Evolutionary conservation across 2,797 vertebrate species (phyloP), one percentile per base, ranked within the genome.

Genomic region (Nasua narica): DNA sequence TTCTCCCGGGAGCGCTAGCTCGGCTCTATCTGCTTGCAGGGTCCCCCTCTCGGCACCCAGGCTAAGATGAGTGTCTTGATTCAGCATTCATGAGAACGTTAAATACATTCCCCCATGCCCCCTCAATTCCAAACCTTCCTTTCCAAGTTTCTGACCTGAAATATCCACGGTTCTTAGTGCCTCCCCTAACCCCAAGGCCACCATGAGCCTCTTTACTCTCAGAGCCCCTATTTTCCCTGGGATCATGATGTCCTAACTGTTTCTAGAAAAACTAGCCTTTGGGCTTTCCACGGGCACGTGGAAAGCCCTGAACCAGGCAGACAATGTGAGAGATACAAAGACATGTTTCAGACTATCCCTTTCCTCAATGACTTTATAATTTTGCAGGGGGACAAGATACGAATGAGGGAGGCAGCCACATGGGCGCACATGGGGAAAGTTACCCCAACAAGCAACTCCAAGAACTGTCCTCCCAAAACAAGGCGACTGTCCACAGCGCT

Each of bases 121-220:
- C 79, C 62, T 91, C 5, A 16, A 27, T 37, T 86, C 29, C n/a
- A 94, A 72, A 46, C 76, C 65, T 56, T 77, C 43, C 56, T 76
- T 37, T 70, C 43, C 16, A 78, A 67, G 29, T 72, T 11, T 56
- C 65, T 21, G 43, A 2, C 16, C 16, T 14, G 74, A 60, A 43
- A 50, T 86, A 65, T 35, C 18, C 74, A 4, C 16, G 21, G 43
- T 60, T 84, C 69, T 79, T 27, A 77, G 29, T 58, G 72, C 70
- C 50, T n/a, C 27, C 58, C 11, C 27, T 4, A 2, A 2, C 10
- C 32, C 7, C 29, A 4, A 11, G 32, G 43, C 8, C 35, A 12
- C 67, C 27, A 11, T 8, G 5, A 21, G 32, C 32, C 35, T 82
- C 48, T 87, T 40, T 43, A 65, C 32, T 84, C 54, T 83, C 50